Evolutionary conservation across 2,888 invertebrate species (phyloP).

Genomic region (Philaethria dido): DNA sequence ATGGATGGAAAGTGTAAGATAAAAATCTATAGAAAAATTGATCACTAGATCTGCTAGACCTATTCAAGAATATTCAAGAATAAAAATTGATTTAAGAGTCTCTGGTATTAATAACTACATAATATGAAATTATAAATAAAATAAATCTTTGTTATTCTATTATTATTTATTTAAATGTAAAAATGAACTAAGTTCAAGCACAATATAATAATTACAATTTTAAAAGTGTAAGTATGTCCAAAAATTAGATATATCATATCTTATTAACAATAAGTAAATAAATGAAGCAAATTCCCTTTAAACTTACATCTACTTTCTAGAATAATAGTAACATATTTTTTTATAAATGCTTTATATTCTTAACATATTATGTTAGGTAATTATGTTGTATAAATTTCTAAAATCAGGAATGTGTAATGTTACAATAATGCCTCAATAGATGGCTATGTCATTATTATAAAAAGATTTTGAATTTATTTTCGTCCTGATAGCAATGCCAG

Average conservation of each 20-base stretch:
- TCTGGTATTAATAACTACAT: too few relatives aligned
- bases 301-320: background rate
- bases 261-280: constrained; percentile 10
- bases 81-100: too few relatives aligned
- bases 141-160: background rate
- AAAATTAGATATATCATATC: background rate
- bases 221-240: background rate
- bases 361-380: too few relatives aligned
- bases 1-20: too few relatives aligned
- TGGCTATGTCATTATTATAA: background rate
- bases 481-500: constrained; percentile 84
- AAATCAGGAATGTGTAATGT: background rate
- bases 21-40: too few relatives aligned
- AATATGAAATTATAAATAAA: background rate
- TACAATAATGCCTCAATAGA: background rate
- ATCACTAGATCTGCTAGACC: too few relatives aligned
- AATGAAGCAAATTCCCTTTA: background rate
- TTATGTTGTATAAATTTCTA: background rate
- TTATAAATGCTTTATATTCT: background rate
- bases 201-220: background rate
- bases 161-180: background rate
- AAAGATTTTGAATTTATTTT: constrained; percentile 16
- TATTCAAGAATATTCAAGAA: too few relatives aligned
- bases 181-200: background rate
- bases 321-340: background rate